Base-by-base conservation (phyloP, 30 jellyfish, hydroid and myxozoan genomes). In the Cassiopea andromeda region DNA sequence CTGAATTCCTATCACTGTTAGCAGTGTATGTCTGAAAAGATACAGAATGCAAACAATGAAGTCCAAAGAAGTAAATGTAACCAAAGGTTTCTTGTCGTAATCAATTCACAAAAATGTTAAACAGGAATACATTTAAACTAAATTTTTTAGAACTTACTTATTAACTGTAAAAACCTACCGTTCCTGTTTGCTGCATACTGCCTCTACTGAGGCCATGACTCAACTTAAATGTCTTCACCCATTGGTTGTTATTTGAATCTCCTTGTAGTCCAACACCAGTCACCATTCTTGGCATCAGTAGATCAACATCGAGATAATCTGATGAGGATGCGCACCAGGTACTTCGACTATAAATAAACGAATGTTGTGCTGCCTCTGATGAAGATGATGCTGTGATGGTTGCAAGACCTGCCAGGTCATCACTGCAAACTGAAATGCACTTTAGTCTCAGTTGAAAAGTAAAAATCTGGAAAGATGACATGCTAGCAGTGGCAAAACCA, bases 251-350 rank as follows among this genome's bases (percentile, higher is more conserved):
- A 16, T 89, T 66, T 9, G 96, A 81, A 45, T 89, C 96, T n/a
- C 91, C 91, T 73, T 89, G 96, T 3, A 89, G 44, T 13, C 91
- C 96, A 59, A 79, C 59, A 1, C 90, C 96, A 44, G 89, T 68
- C 19, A 89, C 69, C 75, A 79, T 77, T 45, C 72, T 89, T 15
- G 91, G 77, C 61, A 47, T 8, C 27, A 50, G 12, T n/a, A 89
- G 46, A 73, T 78, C 85, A 48, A 89, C 68, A 14, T 44, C 78
- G 12, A 89, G 44, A 48, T 77, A 67, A 71, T 70, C 90, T 19
- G 85, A 59, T 67, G 94, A 19, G 38, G 72, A 58, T 19, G 87
- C 90, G 48, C 94, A 87, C 94, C 94, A 87, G 8, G 90, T 60
- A 2, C 60, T n/a, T 2, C 1, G n/a, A 17, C 85, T 87, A 70